Evolutionary conservation across 2,113 vertebrate genomes (phyloP).

Genomic region (Lasiurus borealis): DNA sequence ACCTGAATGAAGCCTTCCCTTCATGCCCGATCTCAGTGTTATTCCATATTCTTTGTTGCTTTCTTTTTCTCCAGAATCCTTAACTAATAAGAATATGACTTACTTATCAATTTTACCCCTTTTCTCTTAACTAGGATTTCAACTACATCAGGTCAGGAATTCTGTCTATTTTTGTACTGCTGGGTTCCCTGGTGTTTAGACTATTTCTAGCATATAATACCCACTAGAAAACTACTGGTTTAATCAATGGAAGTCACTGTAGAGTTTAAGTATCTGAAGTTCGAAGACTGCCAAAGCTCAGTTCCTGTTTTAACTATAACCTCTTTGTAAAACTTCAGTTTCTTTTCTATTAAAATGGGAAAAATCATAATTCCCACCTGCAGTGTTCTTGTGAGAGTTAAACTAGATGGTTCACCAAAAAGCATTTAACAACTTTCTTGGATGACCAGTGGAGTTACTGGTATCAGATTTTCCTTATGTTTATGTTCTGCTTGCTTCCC

Average conservation of each 20-base stretch:
- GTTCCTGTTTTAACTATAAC: background rate
- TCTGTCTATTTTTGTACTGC: constrained; percentile 24
- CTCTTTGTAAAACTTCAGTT: constrained; percentile 24
- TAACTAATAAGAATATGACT: constrained; percentile 12
- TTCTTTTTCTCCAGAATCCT: background rate
- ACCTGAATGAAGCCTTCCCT: background rate
- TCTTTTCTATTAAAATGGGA: constrained; percentile 27
- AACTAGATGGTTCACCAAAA: constrained; percentile 30
- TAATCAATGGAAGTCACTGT: background rate
- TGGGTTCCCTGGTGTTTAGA: background rate
- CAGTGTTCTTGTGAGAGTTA: constrained; percentile 17
- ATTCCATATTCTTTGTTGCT: background rate
- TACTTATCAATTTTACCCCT: constrained; percentile 11
- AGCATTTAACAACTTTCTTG: constrained; percentile 3
- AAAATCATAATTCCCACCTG: constrained; percentile 7
- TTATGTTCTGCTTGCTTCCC: background rate
- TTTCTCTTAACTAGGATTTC: background rate
- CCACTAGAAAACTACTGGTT: background rate
- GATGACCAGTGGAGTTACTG: background rate
- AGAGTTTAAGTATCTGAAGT: constrained; percentile 15
- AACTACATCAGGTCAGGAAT: background rate
- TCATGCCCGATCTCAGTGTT: background rate
- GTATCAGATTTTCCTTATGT: background rate
- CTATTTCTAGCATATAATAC: background rate
- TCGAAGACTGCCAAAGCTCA: background rate